Percentiles rank a stretch among this genome's conserved stretches.
phyloP scores from a whole-genome alignment of 1,140 invertebrate genomes.

The Listronotus bonariensis region DNA sequence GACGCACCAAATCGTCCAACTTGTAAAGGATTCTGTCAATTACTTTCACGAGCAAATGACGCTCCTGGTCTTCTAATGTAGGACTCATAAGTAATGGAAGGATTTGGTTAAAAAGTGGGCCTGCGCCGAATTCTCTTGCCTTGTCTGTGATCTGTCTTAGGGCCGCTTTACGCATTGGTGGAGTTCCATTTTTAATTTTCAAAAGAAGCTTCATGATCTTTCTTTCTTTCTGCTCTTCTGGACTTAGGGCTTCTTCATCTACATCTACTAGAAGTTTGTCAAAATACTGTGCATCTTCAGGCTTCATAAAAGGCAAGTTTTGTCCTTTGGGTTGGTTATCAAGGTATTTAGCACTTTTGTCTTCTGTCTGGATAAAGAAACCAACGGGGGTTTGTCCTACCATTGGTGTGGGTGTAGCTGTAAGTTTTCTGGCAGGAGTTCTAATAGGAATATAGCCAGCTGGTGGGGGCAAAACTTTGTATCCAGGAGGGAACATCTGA shows the following conservation, averaged over 20 bases:
- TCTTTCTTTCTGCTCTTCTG: conserved; percentile 96
- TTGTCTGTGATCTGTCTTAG: conserved; percentile 98
- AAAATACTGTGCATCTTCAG: conserved; percentile 99
- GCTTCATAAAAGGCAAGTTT: conserved; percentile 98
- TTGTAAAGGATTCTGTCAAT: conserved; percentile 99
- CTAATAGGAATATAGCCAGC: conserved; percentile 96
- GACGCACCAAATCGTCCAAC: conserved; percentile 96
- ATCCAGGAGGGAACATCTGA: conserved; percentile 95
- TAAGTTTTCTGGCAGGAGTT: conserved; percentile 95
- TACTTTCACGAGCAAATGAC: conserved; percentile 99
- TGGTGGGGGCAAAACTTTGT: conserved; percentile 95
- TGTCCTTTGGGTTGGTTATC: conserved; percentile 94
- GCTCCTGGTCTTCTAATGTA: conserved; percentile 98
- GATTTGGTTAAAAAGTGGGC: conserved; percentile 98
- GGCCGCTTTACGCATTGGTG: conserved; percentile 98
- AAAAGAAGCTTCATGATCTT: conserved; percentile 99
- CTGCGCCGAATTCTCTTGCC: conserved; percentile 96
- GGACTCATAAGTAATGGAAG: conserved; percentile 98
- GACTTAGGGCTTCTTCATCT: conserved; percentile 92
- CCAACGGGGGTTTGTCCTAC: conserved; percentile 79
- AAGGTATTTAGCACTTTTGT: conserved; percentile 83
- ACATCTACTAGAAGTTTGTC: conserved; percentile 98
- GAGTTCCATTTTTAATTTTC: conserved; percentile 99
- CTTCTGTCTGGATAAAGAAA: conserved; percentile 94
- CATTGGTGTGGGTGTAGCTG: conserved; percentile 97